Percentiles rank a stretch among this genome's conserved stretches.
Conservation (phyloP, 2,797 vertebrate genomes). For the Crocidura indochinensis region DNA sequence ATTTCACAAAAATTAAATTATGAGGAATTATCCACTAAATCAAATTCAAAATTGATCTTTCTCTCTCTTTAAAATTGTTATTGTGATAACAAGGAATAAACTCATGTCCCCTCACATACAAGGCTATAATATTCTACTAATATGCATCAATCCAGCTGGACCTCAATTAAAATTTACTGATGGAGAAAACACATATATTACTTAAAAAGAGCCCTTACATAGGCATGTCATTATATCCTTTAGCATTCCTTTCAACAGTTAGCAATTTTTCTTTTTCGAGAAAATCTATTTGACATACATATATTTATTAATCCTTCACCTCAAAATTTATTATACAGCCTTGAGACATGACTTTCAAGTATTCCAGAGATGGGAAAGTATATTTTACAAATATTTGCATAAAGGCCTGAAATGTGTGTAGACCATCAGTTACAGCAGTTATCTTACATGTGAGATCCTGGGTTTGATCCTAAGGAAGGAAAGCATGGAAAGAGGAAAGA, state of each 20-base stretch:
- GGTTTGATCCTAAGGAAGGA: no score
- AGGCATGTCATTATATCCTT: background rate
- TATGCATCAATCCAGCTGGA: no score
- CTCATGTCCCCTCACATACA: no score
- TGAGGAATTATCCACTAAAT: background rate
- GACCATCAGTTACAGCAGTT: no score
- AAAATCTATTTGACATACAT: constrained; percentile 30
- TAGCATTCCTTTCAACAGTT: background rate
- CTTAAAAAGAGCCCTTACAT: constrained; percentile 11
- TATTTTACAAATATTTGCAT: no score
- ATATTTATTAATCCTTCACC: background rate
- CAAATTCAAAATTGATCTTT: constrained; percentile 23
- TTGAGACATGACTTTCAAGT: constrained; percentile 31
- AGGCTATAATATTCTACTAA: no score
- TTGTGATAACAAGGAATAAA: no score
- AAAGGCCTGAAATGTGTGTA: no score
- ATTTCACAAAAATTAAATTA: constrained; percentile 10
- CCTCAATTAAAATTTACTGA: constrained; percentile 8
- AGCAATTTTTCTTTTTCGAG: constrained; percentile 39
- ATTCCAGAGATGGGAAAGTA: background rate
- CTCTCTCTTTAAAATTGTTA: no score
- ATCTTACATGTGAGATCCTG: no score
- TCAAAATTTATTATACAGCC: constrained; percentile 39
- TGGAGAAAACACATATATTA: background rate
- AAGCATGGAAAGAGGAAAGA: no score